Evolutionary conservation across 2,113 vertebrate species (phyloP).

Genomic region (Aegithalos caudatus): DNA sequence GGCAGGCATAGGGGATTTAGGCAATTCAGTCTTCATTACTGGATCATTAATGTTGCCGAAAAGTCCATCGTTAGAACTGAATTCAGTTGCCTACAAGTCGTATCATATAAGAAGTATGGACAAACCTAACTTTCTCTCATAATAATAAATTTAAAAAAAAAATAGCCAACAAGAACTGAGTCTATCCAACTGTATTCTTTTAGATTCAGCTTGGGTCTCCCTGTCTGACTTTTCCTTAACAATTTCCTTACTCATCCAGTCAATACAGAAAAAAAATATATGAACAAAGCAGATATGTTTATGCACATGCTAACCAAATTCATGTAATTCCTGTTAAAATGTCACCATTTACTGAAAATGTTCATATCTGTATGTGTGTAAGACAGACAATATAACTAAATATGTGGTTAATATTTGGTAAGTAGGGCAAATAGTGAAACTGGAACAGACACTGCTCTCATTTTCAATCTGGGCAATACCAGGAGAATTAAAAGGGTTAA

Average conservation of each 20-base stretch:
- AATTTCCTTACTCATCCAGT: neutral
- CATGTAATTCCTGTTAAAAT: neutral
- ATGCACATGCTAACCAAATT: neutral
- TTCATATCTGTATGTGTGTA: neutral
- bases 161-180: neutral
- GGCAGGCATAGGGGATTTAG: neutral
- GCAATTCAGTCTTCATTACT: neutral
- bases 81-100: neutral
- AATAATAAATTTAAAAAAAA: neutral
- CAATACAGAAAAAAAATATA: neutral
- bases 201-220: neutral
- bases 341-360: neutral
- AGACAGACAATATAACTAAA: neutral
- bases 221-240: neutral
- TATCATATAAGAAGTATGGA: neutral
- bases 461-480: neutral
- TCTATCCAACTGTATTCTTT: neutral
- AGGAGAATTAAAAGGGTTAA: constrained; percentile 7
- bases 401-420: neutral
- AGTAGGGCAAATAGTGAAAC: constrained; percentile 4
- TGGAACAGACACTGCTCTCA: constrained; percentile 2
- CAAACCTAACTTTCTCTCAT: neutral
- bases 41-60: neutral
- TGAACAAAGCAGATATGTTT: neutral
- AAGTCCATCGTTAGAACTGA: neutral